These are phyloP conservation scores for Apodemus sylvaticus DNA, from an alignment of 2,113 vertebrate species.

Conservation along the genomic window DNA sequence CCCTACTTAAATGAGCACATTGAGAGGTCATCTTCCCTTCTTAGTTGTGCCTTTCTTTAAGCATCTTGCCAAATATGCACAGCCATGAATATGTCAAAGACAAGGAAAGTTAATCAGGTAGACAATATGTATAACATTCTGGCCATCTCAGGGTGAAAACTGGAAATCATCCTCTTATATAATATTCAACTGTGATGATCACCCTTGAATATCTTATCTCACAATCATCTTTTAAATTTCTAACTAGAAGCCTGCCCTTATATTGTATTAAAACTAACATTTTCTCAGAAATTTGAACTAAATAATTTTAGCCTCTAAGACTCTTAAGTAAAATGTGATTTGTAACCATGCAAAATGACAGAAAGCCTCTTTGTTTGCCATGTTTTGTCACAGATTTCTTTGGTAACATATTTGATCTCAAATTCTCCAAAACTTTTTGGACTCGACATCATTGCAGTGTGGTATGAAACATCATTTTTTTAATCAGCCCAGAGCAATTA, in stretches of 20 bases:
- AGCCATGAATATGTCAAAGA: not conserved
- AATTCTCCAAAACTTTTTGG: not conserved
- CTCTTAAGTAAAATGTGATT: not conserved
- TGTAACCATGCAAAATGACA: not conserved
- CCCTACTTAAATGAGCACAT: not conserved
- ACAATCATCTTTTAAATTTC: no score
- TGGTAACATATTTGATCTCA: no score
- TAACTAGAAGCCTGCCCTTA: no score
- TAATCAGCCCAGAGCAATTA: fast-evolving
- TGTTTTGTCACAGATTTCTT: not conserved
- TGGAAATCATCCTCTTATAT: not conserved
- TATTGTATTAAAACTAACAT: no score
- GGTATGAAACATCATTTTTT: not conserved
- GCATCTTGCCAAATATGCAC: not conserved
- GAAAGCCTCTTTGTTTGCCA: not conserved
- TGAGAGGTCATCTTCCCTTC: not conserved
- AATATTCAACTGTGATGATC: no score
- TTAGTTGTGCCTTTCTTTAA: not conserved
- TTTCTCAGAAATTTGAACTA: no score
- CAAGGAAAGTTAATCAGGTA: not conserved
- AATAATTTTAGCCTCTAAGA: not conserved
- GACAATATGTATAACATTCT: not conserved
- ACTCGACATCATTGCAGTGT: not conserved
- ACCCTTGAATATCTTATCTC: no score
- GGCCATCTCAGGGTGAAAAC: no score